These are phyloP conservation scores for Peromyscus polionotus DNA, from an alignment of 2,113 vertebrate genomes.

Conservation along the genomic window DNA sequence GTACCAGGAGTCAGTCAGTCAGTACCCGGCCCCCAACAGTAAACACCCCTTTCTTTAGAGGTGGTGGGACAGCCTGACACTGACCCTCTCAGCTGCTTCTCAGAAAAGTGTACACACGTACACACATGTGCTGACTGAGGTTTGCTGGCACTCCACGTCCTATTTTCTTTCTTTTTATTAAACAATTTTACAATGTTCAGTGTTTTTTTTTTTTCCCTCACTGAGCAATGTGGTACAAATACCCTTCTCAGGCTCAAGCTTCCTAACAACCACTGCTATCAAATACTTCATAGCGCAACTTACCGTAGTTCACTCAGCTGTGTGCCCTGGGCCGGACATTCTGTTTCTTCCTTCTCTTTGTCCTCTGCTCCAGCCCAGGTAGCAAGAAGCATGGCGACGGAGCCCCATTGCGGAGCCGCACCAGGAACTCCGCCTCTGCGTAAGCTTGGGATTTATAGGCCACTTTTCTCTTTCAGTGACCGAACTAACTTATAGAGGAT, in stretches of 20 bases:
- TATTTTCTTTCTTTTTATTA: neutral
- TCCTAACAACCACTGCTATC: neutral
- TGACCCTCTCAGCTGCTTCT: neutral
- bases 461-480: slow-evolving; percentile 23
- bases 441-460: neutral
- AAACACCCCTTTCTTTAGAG: neutral
- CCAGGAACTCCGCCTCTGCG: neutral
- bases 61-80: neutral
- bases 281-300: neutral
- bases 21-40: neutral
- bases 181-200: neutral
- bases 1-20: neutral
- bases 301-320: neutral
- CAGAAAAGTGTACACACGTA: neutral
- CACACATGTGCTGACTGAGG: neutral
- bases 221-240: neutral
- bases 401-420: neutral
- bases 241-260: neutral
- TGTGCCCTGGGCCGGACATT: neutral
- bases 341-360: neutral
- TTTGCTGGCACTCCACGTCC: neutral
- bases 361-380: neutral
- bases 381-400: neutral
- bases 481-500: neutral
- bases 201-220: neutral